A percentile compares a stretch with the other conserved stretches of the same genome.
phyloP scores from a whole-genome alignment of 2,113 vertebrate genomes.

The Tetrax tetrax region DNA sequence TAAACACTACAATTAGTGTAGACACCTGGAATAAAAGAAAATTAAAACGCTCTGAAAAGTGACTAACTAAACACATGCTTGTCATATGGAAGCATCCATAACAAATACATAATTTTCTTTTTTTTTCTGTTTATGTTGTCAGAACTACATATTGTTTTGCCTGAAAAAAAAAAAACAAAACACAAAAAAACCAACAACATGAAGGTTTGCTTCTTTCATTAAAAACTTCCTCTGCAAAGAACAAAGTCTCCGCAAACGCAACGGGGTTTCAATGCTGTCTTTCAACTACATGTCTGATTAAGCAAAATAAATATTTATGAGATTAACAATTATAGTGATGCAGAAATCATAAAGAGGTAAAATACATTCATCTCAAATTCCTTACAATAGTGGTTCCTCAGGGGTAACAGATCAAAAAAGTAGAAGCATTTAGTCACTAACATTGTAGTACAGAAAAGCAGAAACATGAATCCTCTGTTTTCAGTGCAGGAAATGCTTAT shows the following conservation, averaged over 20 bases:
- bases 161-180: not conserved
- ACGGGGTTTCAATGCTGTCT: not conserved
- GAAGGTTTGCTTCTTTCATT: not conserved
- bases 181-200: too few species aligned
- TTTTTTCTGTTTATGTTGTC: not conserved
- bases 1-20: slow-evolving; percentile 19
- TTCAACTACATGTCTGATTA: not conserved
- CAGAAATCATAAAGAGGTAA: not conserved
- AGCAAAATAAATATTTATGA: not conserved
- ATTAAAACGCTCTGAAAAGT: not conserved
- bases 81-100: not conserved
- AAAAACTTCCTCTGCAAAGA: not conserved
- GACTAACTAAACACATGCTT: not conserved
- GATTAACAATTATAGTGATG: not conserved
- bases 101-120: not conserved
- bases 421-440: not conserved
- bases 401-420: not conserved
- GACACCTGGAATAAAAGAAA: slow-evolving; percentile 25
- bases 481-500: not conserved
- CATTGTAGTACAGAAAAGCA: not conserved
- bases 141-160: not conserved
- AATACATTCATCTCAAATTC: not conserved
- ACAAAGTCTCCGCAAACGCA: not conserved
- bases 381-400: not conserved
- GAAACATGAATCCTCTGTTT: not conserved